Percentiles rank a stretch among this genome's conserved stretches.
Conservation (phyloP, 1,140 invertebrate species). For the Orchestia grillus region DNA sequence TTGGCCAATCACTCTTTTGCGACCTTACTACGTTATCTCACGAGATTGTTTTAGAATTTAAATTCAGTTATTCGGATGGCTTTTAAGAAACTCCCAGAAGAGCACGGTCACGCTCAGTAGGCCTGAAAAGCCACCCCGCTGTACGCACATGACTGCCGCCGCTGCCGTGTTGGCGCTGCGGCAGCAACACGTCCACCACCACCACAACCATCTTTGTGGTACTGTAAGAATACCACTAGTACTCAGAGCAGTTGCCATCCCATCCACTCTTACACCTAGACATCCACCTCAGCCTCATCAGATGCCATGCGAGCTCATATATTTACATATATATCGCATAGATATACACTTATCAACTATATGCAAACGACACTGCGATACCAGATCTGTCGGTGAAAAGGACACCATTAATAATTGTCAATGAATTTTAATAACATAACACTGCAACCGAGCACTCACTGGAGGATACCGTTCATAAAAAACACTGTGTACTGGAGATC, state of each 20-base stretch:
- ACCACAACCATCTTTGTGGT: background rate
- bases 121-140: background rate
- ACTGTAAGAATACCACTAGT: background rate
- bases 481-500: too few relatives aligned
- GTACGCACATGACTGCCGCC: background rate
- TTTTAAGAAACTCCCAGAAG: background rate
- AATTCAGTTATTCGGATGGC: background rate
- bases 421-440: too few relatives aligned
- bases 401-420: too few relatives aligned
- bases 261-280: background rate
- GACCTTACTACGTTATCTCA: background rate
- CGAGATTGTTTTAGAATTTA: background rate
- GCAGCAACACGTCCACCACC: background rate
- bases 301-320: too few relatives aligned
- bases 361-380: too few relatives aligned
- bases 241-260: background rate
- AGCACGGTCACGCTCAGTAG: background rate
- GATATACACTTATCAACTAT: too few relatives aligned
- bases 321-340: too few relatives aligned
- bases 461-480: too few relatives aligned
- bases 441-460: too few relatives aligned
- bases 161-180: background rate
- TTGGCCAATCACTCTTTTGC: background rate
- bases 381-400: too few relatives aligned
- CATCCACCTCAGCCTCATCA: background rate